Evolutionary conservation across 1,140 invertebrate species (phyloP).

Genomic region (Drosophila sp.): DNA sequence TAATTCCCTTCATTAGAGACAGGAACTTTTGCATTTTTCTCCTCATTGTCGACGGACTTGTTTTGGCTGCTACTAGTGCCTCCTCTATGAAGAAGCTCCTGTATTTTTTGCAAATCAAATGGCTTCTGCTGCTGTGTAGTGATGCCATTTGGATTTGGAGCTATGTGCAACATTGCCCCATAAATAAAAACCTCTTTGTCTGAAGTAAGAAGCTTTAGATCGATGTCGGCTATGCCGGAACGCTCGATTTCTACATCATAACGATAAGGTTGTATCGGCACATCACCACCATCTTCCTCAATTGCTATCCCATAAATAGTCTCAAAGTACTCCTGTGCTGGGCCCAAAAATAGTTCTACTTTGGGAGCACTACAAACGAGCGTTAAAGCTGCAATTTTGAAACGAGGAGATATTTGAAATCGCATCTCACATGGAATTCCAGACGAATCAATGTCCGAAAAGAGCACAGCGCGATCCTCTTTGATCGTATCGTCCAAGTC

Average conservation of each 20-base stretch:
- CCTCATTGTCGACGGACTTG: conserved; percentile 40
- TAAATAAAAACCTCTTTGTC: conserved; percentile 73
- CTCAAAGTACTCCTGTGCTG: conserved; percentile 71
- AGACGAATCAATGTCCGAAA: conserved; percentile 39
- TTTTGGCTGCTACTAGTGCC: conserved; percentile 22
- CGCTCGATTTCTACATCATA: conserved; percentile 80
- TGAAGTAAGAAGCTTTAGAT: conserved; percentile 64
- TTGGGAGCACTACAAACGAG: conserved; percentile 72
- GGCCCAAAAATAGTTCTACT: conserved; percentile 73
- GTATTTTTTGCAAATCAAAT: conserved; percentile 62
- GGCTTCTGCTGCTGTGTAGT: conserved; percentile 68
- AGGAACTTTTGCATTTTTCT: conserved; percentile 66
- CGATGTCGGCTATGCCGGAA: conserved; percentile 68
- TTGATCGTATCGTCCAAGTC: conserved; percentile 63
- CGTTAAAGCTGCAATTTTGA: conserved; percentile 74
- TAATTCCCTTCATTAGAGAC: conserved; percentile 49
- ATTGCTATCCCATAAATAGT: conserved; percentile 66
- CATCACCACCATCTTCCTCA: conserved; percentile 65
- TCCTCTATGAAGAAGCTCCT: conserved; percentile 63
- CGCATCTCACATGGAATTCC: conserved; percentile 61
- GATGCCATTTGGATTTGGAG: conserved; percentile 79
- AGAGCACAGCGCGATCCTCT: conserved; percentile 64
- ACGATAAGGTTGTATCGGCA: conserved; percentile 64
- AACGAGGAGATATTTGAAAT: conserved; percentile 51
- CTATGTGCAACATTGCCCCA: conserved; percentile 70